Evolutionary conservation across 2,888 invertebrate species (phyloP).

Genomic region (Autographa gamma): DNA sequence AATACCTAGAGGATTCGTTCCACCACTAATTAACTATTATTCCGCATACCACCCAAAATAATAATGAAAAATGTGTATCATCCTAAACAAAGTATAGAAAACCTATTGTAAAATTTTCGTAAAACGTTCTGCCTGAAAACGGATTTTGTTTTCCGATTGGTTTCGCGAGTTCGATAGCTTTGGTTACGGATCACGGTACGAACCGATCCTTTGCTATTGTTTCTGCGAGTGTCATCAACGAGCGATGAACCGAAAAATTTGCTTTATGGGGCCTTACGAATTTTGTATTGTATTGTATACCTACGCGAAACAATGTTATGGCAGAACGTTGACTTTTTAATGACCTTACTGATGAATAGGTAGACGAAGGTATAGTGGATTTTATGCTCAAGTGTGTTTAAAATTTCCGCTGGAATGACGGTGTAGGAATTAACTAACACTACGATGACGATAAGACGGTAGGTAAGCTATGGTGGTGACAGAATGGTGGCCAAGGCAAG

Average conservation of each 20-base stretch:
- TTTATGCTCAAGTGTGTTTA: background rate
- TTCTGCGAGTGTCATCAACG: constrained; percentile 34
- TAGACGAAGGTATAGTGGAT: background rate
- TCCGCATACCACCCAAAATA: constrained; percentile 5
- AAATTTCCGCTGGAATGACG: too few relatives aligned
- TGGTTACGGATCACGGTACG: constrained; percentile 42
- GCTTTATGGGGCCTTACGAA: constrained; percentile 28
- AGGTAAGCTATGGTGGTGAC: too few relatives aligned
- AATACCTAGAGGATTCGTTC: background rate
- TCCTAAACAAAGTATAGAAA: constrained; percentile 22
- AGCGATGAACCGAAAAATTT: constrained; percentile 20
- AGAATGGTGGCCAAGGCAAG: too few relatives aligned
- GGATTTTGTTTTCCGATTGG: constrained; percentile 16
- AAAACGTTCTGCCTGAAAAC: constrained; percentile 24
- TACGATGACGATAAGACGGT: too few relatives aligned
- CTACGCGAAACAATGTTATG: background rate
- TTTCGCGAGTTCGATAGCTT: constrained; percentile 27
- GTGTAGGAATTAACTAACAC: too few relatives aligned
- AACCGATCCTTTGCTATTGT: constrained; percentile 53
- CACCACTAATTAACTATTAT: constrained; percentile 11
- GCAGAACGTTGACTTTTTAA: background rate
- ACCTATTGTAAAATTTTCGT: constrained; percentile 16
- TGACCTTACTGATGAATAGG: background rate
- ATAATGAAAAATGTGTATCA: constrained; percentile 26
- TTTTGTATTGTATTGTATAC: background rate